Percentiles rank a stretch among this genome's conserved stretches.
Conservation (phyloP, 2,797 vertebrate species). For the Benthosema pterotum region DNA sequence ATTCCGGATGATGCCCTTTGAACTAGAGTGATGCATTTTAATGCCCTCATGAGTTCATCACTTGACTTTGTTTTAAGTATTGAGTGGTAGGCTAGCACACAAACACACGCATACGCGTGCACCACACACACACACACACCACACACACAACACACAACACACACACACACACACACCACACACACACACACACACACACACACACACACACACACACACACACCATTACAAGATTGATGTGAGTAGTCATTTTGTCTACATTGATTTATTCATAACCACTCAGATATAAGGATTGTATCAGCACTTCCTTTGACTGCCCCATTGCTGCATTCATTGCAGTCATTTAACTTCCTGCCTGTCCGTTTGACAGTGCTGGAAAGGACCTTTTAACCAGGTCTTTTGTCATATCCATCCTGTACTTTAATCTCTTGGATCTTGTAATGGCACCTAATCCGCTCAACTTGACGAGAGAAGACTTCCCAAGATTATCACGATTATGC, state of each 20-base stretch:
- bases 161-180: neutral
- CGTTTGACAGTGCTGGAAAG: conserved; percentile 37
- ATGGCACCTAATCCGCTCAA: conserved; percentile 52
- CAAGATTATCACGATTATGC: conserved; percentile 54
- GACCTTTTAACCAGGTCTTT: conserved; percentile 38
- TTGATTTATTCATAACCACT: neutral
- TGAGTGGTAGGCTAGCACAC: neutral
- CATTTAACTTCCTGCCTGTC: conserved; percentile 34
- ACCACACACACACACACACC: too few species aligned
- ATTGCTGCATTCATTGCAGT: conserved; percentile 8
- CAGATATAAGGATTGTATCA: neutral
- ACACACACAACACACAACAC: too few species aligned
- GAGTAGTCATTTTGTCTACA: too few species aligned
- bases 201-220: too few species aligned
- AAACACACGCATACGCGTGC: neutral
- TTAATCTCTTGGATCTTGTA: conserved; percentile 64
- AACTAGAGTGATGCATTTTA: conserved; percentile 20
- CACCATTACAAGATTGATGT: neutral
- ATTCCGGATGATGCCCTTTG: conserved; percentile 24
- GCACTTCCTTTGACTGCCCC: conserved; percentile 4
- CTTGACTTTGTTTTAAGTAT: conserved; percentile 32
- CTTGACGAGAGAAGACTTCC: conserved; percentile 29
- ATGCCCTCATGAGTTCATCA: conserved; percentile 49
- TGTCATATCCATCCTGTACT: conserved; percentile 43
- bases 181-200: neutral